Evolutionary conservation across 1,140 invertebrate species (phyloP).

Genomic region (Aphelinus atriplicis): DNA sequence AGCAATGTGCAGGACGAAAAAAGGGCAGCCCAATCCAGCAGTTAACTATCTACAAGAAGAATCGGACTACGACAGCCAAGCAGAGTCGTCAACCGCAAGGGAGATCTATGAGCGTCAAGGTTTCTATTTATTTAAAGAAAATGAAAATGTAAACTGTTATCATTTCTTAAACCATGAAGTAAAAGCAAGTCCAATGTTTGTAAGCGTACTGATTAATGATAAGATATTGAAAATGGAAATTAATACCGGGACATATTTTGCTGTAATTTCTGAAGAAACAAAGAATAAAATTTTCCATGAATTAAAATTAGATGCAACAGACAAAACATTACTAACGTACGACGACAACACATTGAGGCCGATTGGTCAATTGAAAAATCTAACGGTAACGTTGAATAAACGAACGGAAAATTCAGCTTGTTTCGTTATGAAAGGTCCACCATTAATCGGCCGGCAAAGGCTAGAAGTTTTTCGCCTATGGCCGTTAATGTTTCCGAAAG

Average conservation of each 20-base stretch:
- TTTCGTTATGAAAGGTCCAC: slow-evolving; percentile 33
- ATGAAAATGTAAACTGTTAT: background rate
- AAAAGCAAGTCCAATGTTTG: slow-evolving; percentile 1
- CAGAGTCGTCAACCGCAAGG: background rate
- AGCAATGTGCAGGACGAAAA: slow-evolving; percentile 30
- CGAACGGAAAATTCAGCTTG: slow-evolving; percentile 26
- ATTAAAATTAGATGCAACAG: slow-evolving; percentile 13
- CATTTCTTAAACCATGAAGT: background rate
- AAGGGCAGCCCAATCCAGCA: background rate
- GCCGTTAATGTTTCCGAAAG: slow-evolving; percentile 13
- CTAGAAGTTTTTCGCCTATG: slow-evolving; percentile 31
- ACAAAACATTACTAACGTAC: slow-evolving; percentile 25
- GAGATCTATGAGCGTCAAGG: background rate
- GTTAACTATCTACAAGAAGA: background rate
- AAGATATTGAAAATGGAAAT: slow-evolving; percentile 25
- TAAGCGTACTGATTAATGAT: slow-evolving; percentile 3
- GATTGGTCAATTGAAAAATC: slow-evolving; percentile 18
- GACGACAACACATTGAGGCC: slow-evolving; percentile 12
- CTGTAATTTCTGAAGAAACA: slow-evolving; percentile 28
- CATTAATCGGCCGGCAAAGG: slow-evolving; percentile 11
- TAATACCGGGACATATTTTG: slow-evolving; percentile 28
- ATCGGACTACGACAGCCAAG: background rate
- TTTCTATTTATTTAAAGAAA: background rate
- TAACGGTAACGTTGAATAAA: slow-evolving; percentile 20
- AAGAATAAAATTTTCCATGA: slow-evolving; percentile 15